These are phyloP conservation scores for Brachionus rotundiformis DNA, from an alignment of 1,140 invertebrate genomes.

Conservation along the genomic window DNA sequence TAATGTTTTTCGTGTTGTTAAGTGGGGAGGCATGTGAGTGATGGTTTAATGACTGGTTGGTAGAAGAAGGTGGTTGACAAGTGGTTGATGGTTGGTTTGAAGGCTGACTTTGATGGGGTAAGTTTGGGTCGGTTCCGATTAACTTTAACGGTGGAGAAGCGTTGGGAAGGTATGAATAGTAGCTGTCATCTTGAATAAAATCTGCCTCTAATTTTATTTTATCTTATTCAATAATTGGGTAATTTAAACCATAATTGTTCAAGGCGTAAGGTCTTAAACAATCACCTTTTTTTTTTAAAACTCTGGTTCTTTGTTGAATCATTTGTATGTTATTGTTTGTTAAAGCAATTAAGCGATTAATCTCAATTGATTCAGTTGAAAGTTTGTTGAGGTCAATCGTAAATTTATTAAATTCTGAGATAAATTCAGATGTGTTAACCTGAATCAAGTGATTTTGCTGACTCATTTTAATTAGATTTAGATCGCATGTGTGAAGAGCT, in stretches of 20 bases:
- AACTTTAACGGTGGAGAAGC: not conserved
- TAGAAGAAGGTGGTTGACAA: not conserved
- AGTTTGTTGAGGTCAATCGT: not conserved
- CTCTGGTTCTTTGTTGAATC: not conserved
- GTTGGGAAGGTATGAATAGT: not conserved
- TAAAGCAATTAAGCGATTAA: not conserved
- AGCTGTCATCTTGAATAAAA: not conserved
- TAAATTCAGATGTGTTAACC: not conserved
- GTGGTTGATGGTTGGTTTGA: not conserved
- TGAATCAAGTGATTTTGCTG: not conserved
- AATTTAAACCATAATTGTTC: not conserved
- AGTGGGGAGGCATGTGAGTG: too few species aligned
- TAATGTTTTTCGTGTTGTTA: too few species aligned
- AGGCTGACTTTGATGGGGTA: not conserved
- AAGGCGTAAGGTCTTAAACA: not conserved
- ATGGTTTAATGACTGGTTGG: not conserved
- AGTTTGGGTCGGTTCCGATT: not conserved
- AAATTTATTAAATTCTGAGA: not conserved
- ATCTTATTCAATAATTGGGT: not conserved
- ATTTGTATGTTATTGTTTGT: not conserved
- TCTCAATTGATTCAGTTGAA: constrained; percentile 10
- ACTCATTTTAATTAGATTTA: not conserved
- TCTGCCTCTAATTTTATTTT: not conserved
- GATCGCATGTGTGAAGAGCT: too few species aligned
- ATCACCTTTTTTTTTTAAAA: not conserved